phyloP scores from a whole-genome alignment of 2,888 invertebrate genomes.

The Leucophenga montana region DNA sequence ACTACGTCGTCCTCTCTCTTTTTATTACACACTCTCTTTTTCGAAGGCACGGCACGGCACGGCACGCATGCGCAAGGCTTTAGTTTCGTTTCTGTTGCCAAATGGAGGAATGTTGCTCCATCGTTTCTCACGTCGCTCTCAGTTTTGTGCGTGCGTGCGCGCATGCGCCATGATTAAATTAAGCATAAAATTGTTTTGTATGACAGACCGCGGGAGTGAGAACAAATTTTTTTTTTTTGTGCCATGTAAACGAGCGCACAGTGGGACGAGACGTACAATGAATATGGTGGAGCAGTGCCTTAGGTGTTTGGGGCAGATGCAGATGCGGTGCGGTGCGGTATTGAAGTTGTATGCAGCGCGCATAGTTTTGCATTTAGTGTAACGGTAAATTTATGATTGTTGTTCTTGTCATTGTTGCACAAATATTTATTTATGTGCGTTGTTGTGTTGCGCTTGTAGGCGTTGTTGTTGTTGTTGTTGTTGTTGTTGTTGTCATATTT shows the following conservation, averaged over 20 bases:
- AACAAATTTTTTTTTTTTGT: neutral
- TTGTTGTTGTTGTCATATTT: too few species aligned
- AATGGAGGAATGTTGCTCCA: neutral
- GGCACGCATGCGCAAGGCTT: too few species aligned
- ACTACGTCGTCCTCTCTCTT: too few species aligned
- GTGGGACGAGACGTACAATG: neutral
- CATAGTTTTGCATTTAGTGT: neutral
- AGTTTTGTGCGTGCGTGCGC: neutral
- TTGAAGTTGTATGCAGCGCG: neutral
- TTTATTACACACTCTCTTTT: too few species aligned
- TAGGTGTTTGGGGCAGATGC: neutral
- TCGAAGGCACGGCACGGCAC: too few species aligned
- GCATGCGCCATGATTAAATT: neutral
- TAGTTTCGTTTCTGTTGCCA: neutral
- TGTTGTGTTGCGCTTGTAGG: neutral
- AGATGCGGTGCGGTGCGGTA: neutral
- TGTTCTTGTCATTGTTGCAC: neutral
- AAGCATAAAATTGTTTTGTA: neutral
- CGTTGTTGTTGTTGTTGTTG: slow-evolving; percentile 5
- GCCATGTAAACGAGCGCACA: neutral
- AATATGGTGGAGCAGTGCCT: neutral
- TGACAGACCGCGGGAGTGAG: slow-evolving; percentile 10
- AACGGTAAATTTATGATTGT: slow-evolving; percentile 15
- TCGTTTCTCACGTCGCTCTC: neutral
- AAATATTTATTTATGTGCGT: slow-evolving; percentile 19